Evolutionary conservation across 2,888 invertebrate genomes (phyloP), one percentile per base, ranked within the genome.

Genomic region (Andrena flavipes): DNA sequence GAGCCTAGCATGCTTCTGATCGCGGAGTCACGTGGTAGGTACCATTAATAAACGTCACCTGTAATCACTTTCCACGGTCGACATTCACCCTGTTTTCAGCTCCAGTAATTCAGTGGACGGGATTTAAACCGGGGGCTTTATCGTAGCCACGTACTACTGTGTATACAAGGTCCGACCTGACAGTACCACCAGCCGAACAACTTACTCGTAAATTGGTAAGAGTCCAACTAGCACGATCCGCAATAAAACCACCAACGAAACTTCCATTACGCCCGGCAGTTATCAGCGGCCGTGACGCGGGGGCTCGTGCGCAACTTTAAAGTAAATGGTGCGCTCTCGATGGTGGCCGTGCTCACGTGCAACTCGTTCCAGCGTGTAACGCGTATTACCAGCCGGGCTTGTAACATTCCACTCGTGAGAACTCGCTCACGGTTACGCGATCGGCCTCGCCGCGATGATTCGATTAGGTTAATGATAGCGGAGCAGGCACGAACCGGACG

Each of bases 331-430:
- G 30, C 64, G 48, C 48, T n/a, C 64, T 13, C 54, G 8, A 20
- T 59, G 64, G 64, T 23, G 23, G 13, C 23, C 10, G 42, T 16
- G 60, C 51, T 70, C 48, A 29, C 60, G 51, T 67, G 76, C 26
- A 30, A 16, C 42, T 42, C 42, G 42, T 42, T 42, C 35, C 51
- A 35, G 29, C 26, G 59, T 26, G 68, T n/a, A 67, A 62, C 59
- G 69, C 49, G 1, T 23, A 59, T 49, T 75, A 59, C 63, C 23
- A 42, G 51, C 63, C 51, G n/a, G 1, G 49, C n/a, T 23, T 26
- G 49, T 49, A 80, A 76, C 80, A 60, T 76, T 82, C 79, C 68
- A 70, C 67, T 29, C 83, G 85, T 87, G 87, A 85, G 87, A 87
- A 87, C 76, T 74, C 72, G 71, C 29, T 69, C 68, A 51, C 26